These are phyloP conservation scores for Vimba vimba DNA, from an alignment of 2,113 vertebrate genomes.

Conservation along the genomic window DNA sequence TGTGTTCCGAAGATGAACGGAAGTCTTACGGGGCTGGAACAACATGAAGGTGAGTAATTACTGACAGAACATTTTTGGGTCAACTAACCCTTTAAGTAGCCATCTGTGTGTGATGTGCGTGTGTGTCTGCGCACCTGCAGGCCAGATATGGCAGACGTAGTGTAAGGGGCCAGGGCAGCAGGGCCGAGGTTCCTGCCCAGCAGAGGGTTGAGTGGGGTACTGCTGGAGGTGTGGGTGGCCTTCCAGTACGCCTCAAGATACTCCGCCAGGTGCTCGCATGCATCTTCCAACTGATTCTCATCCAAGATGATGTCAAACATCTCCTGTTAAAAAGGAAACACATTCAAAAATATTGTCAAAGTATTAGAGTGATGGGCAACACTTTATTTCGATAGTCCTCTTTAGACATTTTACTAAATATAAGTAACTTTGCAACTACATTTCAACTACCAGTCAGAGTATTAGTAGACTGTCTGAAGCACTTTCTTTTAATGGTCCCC, in stretches of 20 bases:
- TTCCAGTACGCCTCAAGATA: slow-evolving; percentile 97
- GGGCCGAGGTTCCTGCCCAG: slow-evolving; percentile 91
- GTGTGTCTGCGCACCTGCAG: slow-evolving; percentile 83
- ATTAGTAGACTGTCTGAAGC: too few species aligned
- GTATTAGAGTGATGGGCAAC: too few species aligned
- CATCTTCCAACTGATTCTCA: slow-evolving; percentile 92
- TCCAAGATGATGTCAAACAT: slow-evolving; percentile 98
- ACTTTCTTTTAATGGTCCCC: too few species aligned
- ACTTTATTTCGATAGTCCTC: too few species aligned
- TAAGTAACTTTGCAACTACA: too few species aligned
- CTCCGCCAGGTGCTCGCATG: slow-evolving; percentile 90
- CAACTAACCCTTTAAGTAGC: too few species aligned
- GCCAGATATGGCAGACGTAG: slow-evolving; percentile 89
- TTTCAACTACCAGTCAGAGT: too few species aligned
- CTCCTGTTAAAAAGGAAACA: slow-evolving; percentile 72
- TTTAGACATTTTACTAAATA: too few species aligned
- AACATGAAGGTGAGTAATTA: too few species aligned
- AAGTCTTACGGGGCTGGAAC: too few species aligned
- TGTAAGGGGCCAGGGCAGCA: slow-evolving; percentile 88
- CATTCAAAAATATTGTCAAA: neutral
- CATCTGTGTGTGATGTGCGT: neutral
- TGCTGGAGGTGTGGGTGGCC: slow-evolving; percentile 95
- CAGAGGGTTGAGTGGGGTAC: slow-evolving; percentile 91
- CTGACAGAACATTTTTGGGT: too few species aligned
- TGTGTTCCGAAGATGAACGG: too few species aligned